Evolutionary conservation across 30 jellyfish, hydroid and myxozoan species (phyloP), one percentile per base, ranked within the genome.

Genomic region (Pseudorhiza aurosa): DNA sequence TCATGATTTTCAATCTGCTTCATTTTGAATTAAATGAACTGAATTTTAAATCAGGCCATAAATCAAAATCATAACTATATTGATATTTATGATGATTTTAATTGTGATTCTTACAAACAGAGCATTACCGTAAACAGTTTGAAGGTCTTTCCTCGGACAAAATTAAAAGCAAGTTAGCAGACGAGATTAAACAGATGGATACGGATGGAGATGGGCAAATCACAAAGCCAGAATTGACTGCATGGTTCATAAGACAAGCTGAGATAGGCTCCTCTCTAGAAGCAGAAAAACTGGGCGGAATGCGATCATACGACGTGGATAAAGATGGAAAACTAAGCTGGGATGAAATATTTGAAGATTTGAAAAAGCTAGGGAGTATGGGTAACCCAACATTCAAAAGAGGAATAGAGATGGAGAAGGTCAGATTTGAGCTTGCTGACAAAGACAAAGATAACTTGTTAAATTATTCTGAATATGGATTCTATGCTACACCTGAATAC

Each of bases 401-500:
- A 65, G 91, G 91, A 14, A 43, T 80, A 4, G 82, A 62, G 17
- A 31, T 57, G 72, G 91, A 80, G 65, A 80, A 80, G 39, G 68
- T 65, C 6, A 31, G 91, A 53, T 80, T 80, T 35, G 84, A 65
- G 18, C 68, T 47, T 29, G 91, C 91, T 12, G 91, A 80, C 36
- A 64, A 65, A 33, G 70, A 63, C 49, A 65, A 80, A 35, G 91
- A 80, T 65, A 72, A 72, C 26, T 51, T 80, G 18, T 57, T 80
- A 3, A 59, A 65, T 65, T 68, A 65, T 1, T 36, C 71, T 7
- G 91, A 80, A 42, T 80, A 80, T 40, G 59, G 68, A 22, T 62
- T 29, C 45, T 80, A 80, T 55, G 91, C 91, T 9, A 80, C 91
- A 29, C 91, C 91, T 24, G 91, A 80, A 45, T 80, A 80, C 65